Base-by-base conservation (phyloP, 2,113 vertebrate species). In the Nymphicus hollandicus region DNA sequence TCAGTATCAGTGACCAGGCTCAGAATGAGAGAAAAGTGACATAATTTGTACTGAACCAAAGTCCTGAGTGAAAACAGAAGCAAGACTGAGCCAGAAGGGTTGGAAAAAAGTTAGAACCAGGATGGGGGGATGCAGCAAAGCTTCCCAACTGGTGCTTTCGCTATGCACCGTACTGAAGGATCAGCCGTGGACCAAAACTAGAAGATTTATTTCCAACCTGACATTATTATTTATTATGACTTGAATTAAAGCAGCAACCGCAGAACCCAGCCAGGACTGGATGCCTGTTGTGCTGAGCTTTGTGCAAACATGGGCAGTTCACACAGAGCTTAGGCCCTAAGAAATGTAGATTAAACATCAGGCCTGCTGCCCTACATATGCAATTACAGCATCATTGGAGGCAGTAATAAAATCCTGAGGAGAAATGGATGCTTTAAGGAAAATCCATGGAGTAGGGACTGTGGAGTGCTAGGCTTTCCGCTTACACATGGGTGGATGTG, bases 181-280 rank as follows among this genome's bases (percentile, higher is more conserved):
- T 86, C 89, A 61, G 49, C 28, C 10, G 1, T 27, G 77, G 65
- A 89, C 77, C 22, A 14, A 95, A 91, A 61, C 33, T 8, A 37
- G 43, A 29, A 78, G 65, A 84, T 79, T 92, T 86, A 92, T 91
- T 91, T 92, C 52, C 77, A 84, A 23, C 17, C 15, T 84, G 96
- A 64, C 86, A 27, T 60, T 65, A 24, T 90, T 86, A 81, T 94
- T 94, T 93, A 81, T 92, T 71, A 72, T 53, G 37, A 60, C 69
- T 88, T 46, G 81, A 96, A 93, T 93, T 84, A 95, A 74, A 93
- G 80, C 70, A 79, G 73, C 1, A 2, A 65, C 83, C 7, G 25
- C 65, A 89, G 83, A 94, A 69, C 14, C 28, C 56, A 81, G 73
- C 86, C 93, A 86, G 86, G 56, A 43, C 55, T 71, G 56, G 47